A percentile compares a stretch with the other conserved stretches of the same genome.
Evolutionary conservation across 2,888 invertebrate genomes (phyloP).

Genomic region (Eristalis arbustorum): DNA sequence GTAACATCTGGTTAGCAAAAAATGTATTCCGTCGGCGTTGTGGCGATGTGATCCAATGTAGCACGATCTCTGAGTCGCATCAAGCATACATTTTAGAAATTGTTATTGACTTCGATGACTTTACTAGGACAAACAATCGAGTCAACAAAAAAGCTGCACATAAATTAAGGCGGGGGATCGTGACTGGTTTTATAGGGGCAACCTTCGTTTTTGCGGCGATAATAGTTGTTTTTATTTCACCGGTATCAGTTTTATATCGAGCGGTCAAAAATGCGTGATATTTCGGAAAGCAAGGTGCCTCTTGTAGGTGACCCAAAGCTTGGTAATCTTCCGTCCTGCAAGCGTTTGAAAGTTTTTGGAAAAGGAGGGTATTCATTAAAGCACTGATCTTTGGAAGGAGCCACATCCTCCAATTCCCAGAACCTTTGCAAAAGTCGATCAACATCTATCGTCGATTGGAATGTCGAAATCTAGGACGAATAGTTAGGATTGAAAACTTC

Average conservation of each 20-base stretch:
- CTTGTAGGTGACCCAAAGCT: too few species aligned
- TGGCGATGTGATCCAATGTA: constrained; percentile 72
- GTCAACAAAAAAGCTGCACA: constrained; percentile 27
- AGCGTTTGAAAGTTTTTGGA: too few species aligned
- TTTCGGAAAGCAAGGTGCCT: too few species aligned
- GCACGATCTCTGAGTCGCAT: constrained; percentile 74
- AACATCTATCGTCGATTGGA: constrained; percentile 24
- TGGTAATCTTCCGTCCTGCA: too few species aligned
- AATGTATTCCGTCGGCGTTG: constrained; percentile 57
- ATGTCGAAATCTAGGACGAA: constrained; percentile 1
- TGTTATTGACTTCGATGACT: constrained; percentile 1
- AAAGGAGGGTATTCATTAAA: too few species aligned
- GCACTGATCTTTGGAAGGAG: too few species aligned
- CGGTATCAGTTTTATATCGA: too few species aligned
- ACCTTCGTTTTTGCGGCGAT: too few species aligned
- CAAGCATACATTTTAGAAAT: constrained; percentile 36
- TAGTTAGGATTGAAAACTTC: too few species aligned
- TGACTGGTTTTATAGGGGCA: constrained; percentile 23
- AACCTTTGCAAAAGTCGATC: constrained; percentile 28
- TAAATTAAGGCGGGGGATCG: not conserved
- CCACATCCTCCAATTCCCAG: constrained; percentile 7
- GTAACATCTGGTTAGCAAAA: constrained; percentile 29
- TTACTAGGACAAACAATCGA: constrained; percentile 16
- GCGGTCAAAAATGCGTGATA: too few species aligned
- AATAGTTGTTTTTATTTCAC: too few species aligned